Evolutionary conservation across 2,888 invertebrate genomes (phyloP).

Genomic region (Mylabris sibirica): DNA sequence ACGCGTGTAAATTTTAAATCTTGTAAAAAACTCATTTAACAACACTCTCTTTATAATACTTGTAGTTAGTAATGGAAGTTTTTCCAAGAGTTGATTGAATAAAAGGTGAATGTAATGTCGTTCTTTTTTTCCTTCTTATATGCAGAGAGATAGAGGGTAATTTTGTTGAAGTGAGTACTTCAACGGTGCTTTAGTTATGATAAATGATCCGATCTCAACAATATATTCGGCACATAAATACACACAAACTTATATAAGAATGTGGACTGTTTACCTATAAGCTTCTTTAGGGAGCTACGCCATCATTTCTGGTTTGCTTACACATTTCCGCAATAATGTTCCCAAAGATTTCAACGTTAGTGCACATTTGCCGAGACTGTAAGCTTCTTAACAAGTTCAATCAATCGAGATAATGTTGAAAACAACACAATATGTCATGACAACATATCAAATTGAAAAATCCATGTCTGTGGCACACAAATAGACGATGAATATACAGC

Average conservation of each 20-base stretch:
- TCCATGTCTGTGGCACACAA: neutral
- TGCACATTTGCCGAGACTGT: neutral
- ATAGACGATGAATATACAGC: too few species aligned
- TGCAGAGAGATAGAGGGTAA: neutral
- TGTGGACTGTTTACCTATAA: constrained; percentile 16
- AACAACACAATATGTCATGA: constrained; percentile 1
- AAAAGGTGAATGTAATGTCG: neutral
- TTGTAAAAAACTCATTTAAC: constrained; percentile 30
- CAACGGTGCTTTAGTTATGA: constrained; percentile 15
- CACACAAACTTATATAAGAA: too few species aligned
- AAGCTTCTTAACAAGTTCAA: constrained; percentile 21
- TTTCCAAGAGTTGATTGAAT: neutral
- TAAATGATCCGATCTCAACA: constrained; percentile 21
- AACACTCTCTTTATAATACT: neutral
- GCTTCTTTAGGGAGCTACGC: constrained; percentile 16
- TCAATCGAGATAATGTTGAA: constrained; percentile 13
- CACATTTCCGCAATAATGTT: constrained; percentile 14
- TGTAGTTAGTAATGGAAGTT: neutral
- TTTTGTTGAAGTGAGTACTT: neutral
- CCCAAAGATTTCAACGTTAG: constrained; percentile 7
- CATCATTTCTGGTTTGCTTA: constrained; percentile 23
- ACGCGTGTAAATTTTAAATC: constrained; percentile 48
- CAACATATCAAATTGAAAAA: neutral
- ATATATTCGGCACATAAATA: constrained; percentile 17
- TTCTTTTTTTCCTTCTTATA: neutral